Conservation (phyloP, 2,113 vertebrate species). For the Cnemophilus loriae region DNA sequence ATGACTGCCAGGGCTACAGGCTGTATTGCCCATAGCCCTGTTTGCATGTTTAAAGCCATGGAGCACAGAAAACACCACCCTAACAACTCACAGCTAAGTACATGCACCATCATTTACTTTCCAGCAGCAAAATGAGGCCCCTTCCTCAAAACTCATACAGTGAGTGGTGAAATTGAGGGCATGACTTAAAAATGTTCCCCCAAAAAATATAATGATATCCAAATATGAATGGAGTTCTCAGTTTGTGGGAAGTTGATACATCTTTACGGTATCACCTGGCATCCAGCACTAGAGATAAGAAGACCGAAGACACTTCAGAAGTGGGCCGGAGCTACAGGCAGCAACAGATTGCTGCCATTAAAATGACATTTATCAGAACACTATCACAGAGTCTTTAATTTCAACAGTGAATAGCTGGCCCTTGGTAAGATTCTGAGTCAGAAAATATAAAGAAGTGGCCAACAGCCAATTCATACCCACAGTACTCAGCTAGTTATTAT, state of each 20-base stretch:
- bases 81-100: not conserved
- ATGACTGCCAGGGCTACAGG: not conserved
- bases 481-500: not conserved
- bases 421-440: not conserved
- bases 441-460: not conserved
- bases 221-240: not conserved
- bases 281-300: not conserved
- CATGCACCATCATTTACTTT: not conserved
- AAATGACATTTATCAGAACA: not conserved
- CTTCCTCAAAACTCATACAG: not conserved
- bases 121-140: fast-evolving
- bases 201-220: fast-evolving
- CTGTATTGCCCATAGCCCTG: not conserved
- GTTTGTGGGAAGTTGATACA: not conserved
- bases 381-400: not conserved
- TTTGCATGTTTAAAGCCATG: fast-evolving
- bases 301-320: not conserved
- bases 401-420: not conserved
- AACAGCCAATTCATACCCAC: not conserved
- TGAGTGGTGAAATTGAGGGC: not conserved
- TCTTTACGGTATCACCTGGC: not conserved
- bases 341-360: not conserved
- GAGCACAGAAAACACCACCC: not conserved
- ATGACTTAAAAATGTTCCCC: fast-evolving
- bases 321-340: not conserved